These are phyloP conservation scores for Elysia chlorotica DNA, from an alignment of 1,140 invertebrate species.

Conservation along the genomic window DNA sequence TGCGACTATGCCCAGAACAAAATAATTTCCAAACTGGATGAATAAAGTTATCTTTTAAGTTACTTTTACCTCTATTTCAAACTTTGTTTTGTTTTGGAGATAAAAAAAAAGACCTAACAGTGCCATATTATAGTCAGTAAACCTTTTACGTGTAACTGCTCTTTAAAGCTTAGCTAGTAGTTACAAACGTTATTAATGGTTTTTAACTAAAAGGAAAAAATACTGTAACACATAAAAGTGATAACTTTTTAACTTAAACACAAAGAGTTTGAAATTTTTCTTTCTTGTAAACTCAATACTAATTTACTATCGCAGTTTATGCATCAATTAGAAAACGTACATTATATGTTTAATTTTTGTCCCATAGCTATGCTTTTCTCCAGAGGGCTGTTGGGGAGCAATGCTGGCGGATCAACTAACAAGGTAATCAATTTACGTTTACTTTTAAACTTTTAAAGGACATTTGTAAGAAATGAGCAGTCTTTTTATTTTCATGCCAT, in stretches of 20 bases:
- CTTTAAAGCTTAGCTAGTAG: no score
- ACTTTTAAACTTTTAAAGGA: neutral
- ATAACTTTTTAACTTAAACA: neutral
- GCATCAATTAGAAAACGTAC: neutral
- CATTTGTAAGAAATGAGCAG: neutral
- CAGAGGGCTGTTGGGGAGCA: conserved; percentile 42
- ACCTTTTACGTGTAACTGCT: no score
- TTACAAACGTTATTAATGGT: no score
- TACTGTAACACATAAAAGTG: neutral
- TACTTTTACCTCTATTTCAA: no score
- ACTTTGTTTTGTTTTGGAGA: no score
- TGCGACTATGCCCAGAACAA: no score
- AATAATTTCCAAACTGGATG: no score
- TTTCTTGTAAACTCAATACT: neutral
- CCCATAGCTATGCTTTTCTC: conserved; percentile 39
- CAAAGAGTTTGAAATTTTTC: neutral
- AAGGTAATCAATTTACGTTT: conserved; percentile 27
- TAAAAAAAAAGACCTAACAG: no score
- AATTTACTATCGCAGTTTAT: neutral
- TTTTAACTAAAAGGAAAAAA: no score
- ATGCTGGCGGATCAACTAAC: conserved; percentile 39
- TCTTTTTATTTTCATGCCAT: neutral
- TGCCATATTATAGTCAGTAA: no score
- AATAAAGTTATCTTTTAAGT: no score
- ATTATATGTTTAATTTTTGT: conserved; percentile 11